Percentiles rank a stretch among this genome's conserved stretches.
These are phyloP conservation scores for Temnothorax longispinosus DNA, from an alignment of 1,140 invertebrate species.

Conservation along the genomic window DNA sequence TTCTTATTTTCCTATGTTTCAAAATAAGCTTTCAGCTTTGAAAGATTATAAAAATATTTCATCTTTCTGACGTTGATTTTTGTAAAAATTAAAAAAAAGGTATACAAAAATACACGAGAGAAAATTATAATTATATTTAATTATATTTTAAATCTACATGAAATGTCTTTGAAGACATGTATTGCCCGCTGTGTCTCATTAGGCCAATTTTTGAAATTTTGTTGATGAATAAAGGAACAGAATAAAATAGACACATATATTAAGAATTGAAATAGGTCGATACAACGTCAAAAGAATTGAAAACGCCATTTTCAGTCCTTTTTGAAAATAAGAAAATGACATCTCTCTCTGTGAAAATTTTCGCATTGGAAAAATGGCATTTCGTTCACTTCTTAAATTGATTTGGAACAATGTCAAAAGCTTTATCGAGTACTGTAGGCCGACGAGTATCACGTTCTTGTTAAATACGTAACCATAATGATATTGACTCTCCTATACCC, in stretches of 20 bases:
- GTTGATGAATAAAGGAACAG: background rate
- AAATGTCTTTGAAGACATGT: background rate
- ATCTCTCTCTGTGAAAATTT: background rate
- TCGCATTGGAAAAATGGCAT: background rate
- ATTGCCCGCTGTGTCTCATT: background rate
- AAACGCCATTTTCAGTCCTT: background rate
- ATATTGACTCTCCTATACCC: constrained; percentile 55
- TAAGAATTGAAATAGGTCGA: background rate
- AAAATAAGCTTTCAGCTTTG: background rate
- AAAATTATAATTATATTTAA: background rate
- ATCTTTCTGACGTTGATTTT: background rate
- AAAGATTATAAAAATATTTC: background rate
- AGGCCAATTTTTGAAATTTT: background rate
- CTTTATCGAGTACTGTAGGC: constrained; percentile 69
- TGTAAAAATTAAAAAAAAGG: background rate
- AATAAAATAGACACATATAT: background rate
- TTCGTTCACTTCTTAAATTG: constrained; percentile 1
- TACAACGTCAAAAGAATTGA: background rate
- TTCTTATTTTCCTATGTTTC: background rate
- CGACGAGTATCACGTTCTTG: constrained; percentile 70
- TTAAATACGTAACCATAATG: constrained; percentile 48
- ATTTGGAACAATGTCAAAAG: constrained; percentile 49
- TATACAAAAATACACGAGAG: background rate
- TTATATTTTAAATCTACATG: background rate
- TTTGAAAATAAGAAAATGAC: background rate